Evolutionary conservation across 2,113 vertebrate species (phyloP), one percentile per base, ranked within the genome.

Genomic region (Tinamus guttatus): DNA sequence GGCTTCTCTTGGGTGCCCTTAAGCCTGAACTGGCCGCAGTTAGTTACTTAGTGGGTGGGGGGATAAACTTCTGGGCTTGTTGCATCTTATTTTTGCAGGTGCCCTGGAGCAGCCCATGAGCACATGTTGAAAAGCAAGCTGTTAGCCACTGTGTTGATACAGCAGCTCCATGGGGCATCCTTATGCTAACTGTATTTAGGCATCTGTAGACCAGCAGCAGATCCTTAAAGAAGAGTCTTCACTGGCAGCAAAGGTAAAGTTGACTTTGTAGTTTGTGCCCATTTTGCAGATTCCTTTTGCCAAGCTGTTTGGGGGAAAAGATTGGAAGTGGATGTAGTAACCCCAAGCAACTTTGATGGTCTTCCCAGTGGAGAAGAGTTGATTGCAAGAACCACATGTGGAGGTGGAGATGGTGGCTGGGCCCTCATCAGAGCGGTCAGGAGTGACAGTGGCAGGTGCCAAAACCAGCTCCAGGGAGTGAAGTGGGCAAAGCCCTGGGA

Each of bases 251-350:
- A 85, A 85, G 47, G n/a, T 71, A 21, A 40, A 91, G 22, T 68
- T 78, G 18, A 11, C 13, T 82, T 58, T 0, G 0, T 79, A 63
- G 9, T 38, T 94, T 82, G 9, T 58, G 22, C 79, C 73, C 8
- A 21, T 89, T 30, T 45, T 82, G 24, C 56, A 52, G 71, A 16
- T 21, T 76, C 45, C 24, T 63, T 74, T 71, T 77, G 64, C 73
- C 49, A 69, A 81, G 21, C 52, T 89, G 32, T 75, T 86, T 40
- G 56, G 52, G 52, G 36, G 22, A 20, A 92, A 74, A 91, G 73
- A 34, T 65, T 90, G 86, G 17, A 79, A 69, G 47, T 43, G 59
- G 40, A 30, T 63, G 28, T 32, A 30, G 28, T 56, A 56, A 28
- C 47, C 81, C 2, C 4, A 71, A 68, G 49, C 16, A 62, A 36